Evolutionary conservation across 2,797 vertebrate genomes (phyloP).

Genomic region (Vipera ursinii): DNA sequence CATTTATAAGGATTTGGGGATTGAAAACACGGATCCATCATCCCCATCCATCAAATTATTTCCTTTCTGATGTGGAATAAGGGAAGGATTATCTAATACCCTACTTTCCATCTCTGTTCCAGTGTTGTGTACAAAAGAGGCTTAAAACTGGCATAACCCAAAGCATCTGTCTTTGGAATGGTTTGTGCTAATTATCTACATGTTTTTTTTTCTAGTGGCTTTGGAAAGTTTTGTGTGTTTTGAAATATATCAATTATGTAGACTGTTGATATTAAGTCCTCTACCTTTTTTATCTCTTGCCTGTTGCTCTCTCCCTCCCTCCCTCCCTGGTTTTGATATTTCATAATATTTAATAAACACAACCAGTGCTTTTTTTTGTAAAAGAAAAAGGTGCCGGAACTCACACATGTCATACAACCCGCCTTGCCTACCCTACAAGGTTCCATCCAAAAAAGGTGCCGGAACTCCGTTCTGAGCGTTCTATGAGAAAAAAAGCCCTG

Average conservation of each 20-base stretch:
- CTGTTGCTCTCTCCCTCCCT: not conserved
- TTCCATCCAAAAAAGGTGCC: no score
- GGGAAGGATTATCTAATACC: not conserved
- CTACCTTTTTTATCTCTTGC: not conserved
- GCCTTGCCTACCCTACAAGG: no score
- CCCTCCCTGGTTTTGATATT: not conserved
- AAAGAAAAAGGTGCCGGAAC: no score
- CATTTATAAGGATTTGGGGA: not conserved
- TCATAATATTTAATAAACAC: not conserved
- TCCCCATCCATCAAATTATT: not conserved
- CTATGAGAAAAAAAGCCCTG: no score
- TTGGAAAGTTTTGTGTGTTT: not conserved
- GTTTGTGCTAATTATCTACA: not conserved
- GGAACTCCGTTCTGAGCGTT: no score
- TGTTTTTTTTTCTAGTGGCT: not conserved
- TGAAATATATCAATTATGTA: not conserved
- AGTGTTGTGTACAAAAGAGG: not conserved
- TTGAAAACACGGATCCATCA: not conserved
- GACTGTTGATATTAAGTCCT: not conserved
- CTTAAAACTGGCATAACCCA: not conserved
- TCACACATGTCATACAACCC: no score
- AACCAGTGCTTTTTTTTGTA: no score
- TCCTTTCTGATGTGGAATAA: not conserved
- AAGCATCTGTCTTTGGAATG: not conserved
- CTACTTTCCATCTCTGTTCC: not conserved